Conservation (phyloP, 2,888 invertebrate species). For the Epirrhoe alternata region DNA sequence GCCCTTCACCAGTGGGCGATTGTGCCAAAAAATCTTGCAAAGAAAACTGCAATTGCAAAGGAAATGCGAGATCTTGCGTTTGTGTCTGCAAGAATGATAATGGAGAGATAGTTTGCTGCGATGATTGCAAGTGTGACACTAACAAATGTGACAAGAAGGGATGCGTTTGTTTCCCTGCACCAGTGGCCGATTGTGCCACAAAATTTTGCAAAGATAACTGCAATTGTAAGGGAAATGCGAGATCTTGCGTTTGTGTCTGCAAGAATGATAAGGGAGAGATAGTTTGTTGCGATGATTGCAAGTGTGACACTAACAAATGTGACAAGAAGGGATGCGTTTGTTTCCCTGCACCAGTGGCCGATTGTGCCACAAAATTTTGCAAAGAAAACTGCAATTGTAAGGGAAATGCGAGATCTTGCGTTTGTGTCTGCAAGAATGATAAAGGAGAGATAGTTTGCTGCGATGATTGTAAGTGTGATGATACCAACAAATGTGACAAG, state of each 20-base stretch:
- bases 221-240: not conserved
- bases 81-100: constrained; percentile 52
- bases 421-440: constrained; percentile 48
- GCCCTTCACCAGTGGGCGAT: constrained; percentile 11
- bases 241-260: constrained; percentile 37
- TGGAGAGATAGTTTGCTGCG: constrained; percentile 38
- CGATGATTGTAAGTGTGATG: constrained; percentile 31
- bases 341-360: constrained; percentile 41
- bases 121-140: constrained; percentile 46
- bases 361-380: constrained; percentile 54
- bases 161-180: constrained; percentile 37
- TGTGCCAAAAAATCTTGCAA: not conserved
- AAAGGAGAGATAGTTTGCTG: constrained; percentile 39
- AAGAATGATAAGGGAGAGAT: constrained; percentile 44
- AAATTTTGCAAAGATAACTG: not conserved
- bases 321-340: constrained; percentile 52
- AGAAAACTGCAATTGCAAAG: not conserved
- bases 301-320: constrained; percentile 45
- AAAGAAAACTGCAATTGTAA: constrained; percentile 44
- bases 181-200: not conserved
- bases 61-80: constrained; percentile 45
- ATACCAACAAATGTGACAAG: not conserved
- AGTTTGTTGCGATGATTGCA: constrained; percentile 19
- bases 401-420: constrained; percentile 48
- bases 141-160: constrained; percentile 44